phyloP scores from a whole-genome alignment of 2,797 vertebrate species.

The Pteropus rufus region DNA sequence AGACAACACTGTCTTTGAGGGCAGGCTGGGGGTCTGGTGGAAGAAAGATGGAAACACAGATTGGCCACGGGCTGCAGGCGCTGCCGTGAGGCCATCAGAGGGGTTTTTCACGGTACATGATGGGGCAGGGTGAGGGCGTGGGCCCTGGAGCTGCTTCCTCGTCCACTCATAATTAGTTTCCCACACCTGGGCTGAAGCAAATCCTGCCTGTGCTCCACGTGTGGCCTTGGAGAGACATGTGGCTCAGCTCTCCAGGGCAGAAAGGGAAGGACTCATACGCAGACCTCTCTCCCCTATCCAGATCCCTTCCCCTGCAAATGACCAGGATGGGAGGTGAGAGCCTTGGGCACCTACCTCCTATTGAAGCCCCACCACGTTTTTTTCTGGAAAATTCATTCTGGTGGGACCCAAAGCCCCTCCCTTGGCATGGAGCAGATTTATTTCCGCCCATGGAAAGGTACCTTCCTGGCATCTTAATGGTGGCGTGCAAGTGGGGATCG shows the following conservation, averaged over 20 bases:
- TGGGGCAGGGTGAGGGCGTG: not conserved
- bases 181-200: not conserved
- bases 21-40: not conserved
- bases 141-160: not conserved
- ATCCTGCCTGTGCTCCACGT: not conserved
- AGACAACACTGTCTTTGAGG: constrained; percentile 29
- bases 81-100: not conserved
- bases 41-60: not conserved
- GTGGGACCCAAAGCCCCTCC: not conserved
- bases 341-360: not conserved
- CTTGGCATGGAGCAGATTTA: not conserved
- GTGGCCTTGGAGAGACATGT: not conserved
- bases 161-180: constrained; percentile 61
- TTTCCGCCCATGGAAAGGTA: not conserved
- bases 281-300: not conserved
- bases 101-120: not conserved
- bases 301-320: not conserved
- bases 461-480: not conserved
- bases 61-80: not conserved
- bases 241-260: not conserved
- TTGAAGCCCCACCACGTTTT: not conserved
- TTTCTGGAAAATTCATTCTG: not conserved
- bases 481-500: not conserved
- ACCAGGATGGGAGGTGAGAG: not conserved
- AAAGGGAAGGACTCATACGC: not conserved